These are phyloP conservation scores for Piprites chloris DNA, from an alignment of 2,113 vertebrate species.

Conservation along the genomic window DNA sequence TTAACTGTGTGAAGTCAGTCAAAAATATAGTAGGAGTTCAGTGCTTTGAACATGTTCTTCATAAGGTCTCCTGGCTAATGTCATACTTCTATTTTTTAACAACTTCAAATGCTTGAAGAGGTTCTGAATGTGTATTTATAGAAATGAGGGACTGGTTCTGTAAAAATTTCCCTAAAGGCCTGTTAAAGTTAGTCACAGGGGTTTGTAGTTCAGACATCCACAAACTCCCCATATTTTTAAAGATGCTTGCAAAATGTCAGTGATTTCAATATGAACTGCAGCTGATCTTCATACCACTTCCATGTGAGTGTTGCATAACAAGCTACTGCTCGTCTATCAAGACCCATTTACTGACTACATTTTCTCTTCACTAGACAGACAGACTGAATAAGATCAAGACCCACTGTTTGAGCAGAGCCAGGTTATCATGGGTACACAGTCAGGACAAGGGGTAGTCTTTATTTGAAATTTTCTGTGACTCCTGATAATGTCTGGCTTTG, in stretches of 20 bases:
- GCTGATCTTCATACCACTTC: not conserved
- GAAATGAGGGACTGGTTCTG: not conserved
- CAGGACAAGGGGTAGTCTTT: accelerated
- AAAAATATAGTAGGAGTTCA: constrained; percentile 6
- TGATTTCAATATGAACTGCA: not conserved
- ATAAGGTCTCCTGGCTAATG: not conserved
- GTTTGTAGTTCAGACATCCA: not conserved
- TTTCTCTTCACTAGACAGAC: not conserved
- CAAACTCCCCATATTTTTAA: not conserved
- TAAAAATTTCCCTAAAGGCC: not conserved
- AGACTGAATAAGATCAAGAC: not conserved
- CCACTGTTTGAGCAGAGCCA: not conserved
- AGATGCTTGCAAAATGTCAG: not conserved
- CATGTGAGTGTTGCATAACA: not conserved
- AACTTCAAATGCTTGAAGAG: not conserved
- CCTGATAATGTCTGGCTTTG: not conserved
- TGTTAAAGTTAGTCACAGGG: not conserved
- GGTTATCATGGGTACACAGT: not conserved
- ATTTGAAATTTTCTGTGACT: not conserved
- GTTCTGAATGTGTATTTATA: not conserved
- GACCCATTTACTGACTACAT: not conserved
- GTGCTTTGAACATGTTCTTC: not conserved
- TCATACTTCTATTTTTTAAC: not conserved
- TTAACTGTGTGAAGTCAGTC: not conserved
- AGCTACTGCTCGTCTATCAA: not conserved